These are phyloP conservation scores for Camponotus fellah DNA, from an alignment of 2,888 invertebrate genomes.

Conservation along the genomic window DNA sequence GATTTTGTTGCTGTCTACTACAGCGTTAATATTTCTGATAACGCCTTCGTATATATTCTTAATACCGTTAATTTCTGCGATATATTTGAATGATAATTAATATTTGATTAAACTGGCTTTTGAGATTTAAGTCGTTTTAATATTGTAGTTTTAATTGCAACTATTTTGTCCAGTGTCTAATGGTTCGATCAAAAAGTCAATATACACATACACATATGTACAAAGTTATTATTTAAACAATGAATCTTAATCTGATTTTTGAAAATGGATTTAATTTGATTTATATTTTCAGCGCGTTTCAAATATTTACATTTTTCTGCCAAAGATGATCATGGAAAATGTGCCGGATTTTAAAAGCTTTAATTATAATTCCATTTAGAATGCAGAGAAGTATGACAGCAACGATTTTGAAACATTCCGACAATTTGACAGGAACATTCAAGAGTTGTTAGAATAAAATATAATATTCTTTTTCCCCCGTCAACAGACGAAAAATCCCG, in stretches of 20 bases:
- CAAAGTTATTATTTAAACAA: constrained; percentile 4
- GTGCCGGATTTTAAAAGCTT: constrained; percentile 46
- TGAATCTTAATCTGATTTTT: constrained; percentile 17
- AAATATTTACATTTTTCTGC: constrained; percentile 33
- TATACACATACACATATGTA: background rate
- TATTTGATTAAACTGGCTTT: background rate
- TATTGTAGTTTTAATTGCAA: background rate
- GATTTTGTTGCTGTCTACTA: constrained; percentile 18
- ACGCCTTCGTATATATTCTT: background rate
- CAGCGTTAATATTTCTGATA: background rate
- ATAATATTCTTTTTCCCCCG: constrained; percentile 26
- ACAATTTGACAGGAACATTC: constrained; percentile 51
- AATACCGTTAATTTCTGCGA: background rate
- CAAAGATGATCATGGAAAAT: constrained; percentile 29
- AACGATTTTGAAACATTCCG: constrained; percentile 43
- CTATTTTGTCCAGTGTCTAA: background rate
- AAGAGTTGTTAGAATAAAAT: constrained; percentile 49
- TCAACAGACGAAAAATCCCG: background rate
- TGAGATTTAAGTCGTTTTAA: background rate
- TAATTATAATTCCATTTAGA: constrained; percentile 54
- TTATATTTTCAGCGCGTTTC: constrained; percentile 4
- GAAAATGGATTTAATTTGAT: constrained; percentile 13
- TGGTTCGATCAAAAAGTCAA: background rate
- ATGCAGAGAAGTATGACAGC: constrained; percentile 29
- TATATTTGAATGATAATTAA: background rate